Base-by-base conservation (phyloP, 2,113 vertebrate species). In the Microtus ochrogaster region DNA sequence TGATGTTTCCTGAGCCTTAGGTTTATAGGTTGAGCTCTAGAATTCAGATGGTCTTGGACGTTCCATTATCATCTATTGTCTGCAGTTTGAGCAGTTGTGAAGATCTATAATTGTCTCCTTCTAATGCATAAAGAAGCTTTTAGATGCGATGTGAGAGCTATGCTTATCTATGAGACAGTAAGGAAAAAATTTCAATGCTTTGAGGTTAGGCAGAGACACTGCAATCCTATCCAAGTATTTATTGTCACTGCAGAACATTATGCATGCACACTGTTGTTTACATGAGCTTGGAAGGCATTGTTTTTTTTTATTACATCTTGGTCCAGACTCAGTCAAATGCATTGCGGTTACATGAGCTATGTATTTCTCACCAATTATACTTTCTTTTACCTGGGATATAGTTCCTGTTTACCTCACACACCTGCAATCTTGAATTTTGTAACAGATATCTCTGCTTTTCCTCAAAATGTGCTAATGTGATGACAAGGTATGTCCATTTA, bases 271-370 rank as follows among this genome's bases (percentile, higher is more conserved):
- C 70, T 41, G 74, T 89, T 58, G 39, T 86, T 91, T 89, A 55
- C 44, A 58, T 41, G 44, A 66, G 13, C 16, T 87, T 26, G 74
- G 77, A 90, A 85, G 83, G 44, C 9, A 47, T 85, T 39, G 47
- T 21, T 85, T 85, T 21, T 85, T 85, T 58, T 89, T 52, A 33
- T 90, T 72, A 11, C 19, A 3, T 74, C 55, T 86, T 55, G 28
- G 77, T 79, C 28, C 36, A 52, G 44, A 63, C 36, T 74, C 8
- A 33, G 44, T 47, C 41, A 66, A 41, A 3, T 26, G 30, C 2
- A 26, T 85, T 78, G 4, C 0, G 2, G 11, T 30, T 9, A 68
- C 0, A 0, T 7, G 22, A 17, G 79, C 17, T 49, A 55, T 9
- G 70, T 44, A 49, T 2, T 73, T 90, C 30, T 36, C 19, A 68